Evolutionary conservation across 2,113 vertebrate genomes (phyloP).

Genomic region (Diadophis punctatus): DNA sequence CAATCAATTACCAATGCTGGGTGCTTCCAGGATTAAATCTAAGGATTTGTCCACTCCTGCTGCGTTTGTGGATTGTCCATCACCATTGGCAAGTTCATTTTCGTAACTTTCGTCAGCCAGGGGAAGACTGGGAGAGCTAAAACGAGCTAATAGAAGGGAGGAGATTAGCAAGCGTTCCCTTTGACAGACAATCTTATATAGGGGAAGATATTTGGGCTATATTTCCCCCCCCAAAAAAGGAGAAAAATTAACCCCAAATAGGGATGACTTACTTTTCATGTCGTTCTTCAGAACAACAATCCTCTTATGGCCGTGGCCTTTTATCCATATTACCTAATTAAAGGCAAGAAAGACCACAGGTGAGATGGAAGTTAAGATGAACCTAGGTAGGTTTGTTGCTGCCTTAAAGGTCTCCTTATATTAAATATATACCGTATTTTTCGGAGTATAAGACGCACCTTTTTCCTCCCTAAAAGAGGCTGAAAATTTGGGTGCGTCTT

Average conservation of each 20-base stretch:
- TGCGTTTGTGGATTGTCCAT: constrained; percentile 40
- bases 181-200: neutral
- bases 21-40: constrained; percentile 45
- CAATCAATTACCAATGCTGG: constrained; percentile 47
- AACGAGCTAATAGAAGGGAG: constrained; percentile 59
- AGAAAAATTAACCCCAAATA: neutral
- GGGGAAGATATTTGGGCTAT: neutral
- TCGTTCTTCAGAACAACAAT: constrained; percentile 97
- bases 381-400: neutral
- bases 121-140: constrained; percentile 63
- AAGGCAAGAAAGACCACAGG: constrained; percentile 27
- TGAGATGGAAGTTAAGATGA: neutral
- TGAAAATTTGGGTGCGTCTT: no score
- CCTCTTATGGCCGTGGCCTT: constrained; percentile 96
- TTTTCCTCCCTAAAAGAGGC: no score
- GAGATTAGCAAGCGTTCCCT: neutral
- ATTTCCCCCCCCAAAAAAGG: neutral
- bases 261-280: constrained; percentile 87
- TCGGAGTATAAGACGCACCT: no score
- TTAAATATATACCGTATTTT: no score
- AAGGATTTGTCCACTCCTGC: constrained; percentile 35
- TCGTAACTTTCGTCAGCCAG: constrained; percentile 58
- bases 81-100: constrained; percentile 40
- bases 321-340: constrained; percentile 94
- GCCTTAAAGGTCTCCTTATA: neutral